Conservation (phyloP, 2,888 invertebrate species). For the Drosophila affinis region DNA sequence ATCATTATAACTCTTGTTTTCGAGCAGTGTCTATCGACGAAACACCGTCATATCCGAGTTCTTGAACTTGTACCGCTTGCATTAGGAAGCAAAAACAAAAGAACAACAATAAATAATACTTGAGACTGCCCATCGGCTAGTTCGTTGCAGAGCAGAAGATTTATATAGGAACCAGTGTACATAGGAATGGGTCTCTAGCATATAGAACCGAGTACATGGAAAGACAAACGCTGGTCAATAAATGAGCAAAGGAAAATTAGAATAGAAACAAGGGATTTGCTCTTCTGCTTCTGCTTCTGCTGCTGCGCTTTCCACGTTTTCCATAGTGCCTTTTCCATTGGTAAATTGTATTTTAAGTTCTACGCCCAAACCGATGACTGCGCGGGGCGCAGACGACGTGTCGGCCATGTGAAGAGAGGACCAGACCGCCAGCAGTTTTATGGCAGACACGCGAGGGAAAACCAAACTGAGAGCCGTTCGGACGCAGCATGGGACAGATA, state of each 20-base stretch:
- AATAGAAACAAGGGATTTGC: conserved; percentile 41
- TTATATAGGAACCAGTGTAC: conserved; percentile 16
- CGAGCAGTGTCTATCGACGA: background rate
- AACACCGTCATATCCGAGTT: conserved; percentile 8
- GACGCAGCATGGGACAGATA: conserved; percentile 26
- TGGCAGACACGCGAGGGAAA: conserved; percentile 46
- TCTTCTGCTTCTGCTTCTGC: conserved; percentile 14
- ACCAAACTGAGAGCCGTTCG: conserved; percentile 29
- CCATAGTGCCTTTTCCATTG: conserved; percentile 47
- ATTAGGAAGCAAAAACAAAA: conserved; percentile 7
- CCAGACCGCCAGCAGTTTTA: conserved; percentile 50
- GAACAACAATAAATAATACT: conserved; percentile 40
- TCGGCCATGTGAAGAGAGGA: conserved; percentile 42
- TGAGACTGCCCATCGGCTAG: conserved; percentile 42
- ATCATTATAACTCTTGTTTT: background rate
- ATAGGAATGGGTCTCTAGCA: background rate
- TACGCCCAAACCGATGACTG: conserved; percentile 32
- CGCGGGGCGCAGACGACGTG: conserved; percentile 19
- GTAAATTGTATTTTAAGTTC: conserved; percentile 53
- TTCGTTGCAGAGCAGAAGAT: conserved; percentile 27
- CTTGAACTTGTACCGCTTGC: conserved; percentile 13
- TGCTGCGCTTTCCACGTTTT: conserved; percentile 59
- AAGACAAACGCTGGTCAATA: conserved; percentile 46
- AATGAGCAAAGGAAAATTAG: conserved; percentile 20
- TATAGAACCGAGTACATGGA: conserved; percentile 25